Evolutionary conservation across 1,140 invertebrate species (phyloP), one percentile per base, ranked within the genome.

Genomic region (Drosophila trapezifrons): DNA sequence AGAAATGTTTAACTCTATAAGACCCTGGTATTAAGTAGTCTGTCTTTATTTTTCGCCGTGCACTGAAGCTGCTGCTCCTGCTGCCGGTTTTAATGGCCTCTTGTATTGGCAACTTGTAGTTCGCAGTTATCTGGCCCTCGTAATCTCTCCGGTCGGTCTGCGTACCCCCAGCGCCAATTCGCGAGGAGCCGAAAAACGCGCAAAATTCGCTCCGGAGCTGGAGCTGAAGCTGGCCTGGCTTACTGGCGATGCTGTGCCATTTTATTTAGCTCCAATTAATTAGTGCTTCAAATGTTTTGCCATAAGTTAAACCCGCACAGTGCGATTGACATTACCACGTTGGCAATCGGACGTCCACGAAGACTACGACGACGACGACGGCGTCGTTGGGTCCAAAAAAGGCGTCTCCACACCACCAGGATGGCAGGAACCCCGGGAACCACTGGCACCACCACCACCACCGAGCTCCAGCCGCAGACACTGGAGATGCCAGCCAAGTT

Each of bases 231-330:
- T 25, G 46, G 15, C 9, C 29, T 32, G 54, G 62, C 78, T 52
- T 54, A 52, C 72, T 58, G 72, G 54, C 54, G 80, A 78, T 84
- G 80, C 87, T 91, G 87, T 78, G 80, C 86, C 83, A 82, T 91
- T 91, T 91, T 91, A 91, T 91, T 91, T 91, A 91, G 90, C 89
- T 91, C 90, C 90, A 91, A 91, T 91, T 91, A 91, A 91, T 91
- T 91, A 91, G 90, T 91, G 90, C 90, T 91, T 91, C 84, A 90
- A 91, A 91, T 91, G 90, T 91, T 89, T 91, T 91, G 90, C 90
- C 87, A 91, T 91, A 91, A 91, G 90, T 91, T 91, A 89, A 81
- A 77, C 85, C 85, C 84, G 80, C 80, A 87, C 83, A 87, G 83
- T 87, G 84, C 84, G 85, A 89, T 89, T 89, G 84, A 89, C 84